Evolutionary conservation across 37 sponge, comb jelly and placozoan species (phyloP).

Genomic region (Axinella damicornis): DNA sequence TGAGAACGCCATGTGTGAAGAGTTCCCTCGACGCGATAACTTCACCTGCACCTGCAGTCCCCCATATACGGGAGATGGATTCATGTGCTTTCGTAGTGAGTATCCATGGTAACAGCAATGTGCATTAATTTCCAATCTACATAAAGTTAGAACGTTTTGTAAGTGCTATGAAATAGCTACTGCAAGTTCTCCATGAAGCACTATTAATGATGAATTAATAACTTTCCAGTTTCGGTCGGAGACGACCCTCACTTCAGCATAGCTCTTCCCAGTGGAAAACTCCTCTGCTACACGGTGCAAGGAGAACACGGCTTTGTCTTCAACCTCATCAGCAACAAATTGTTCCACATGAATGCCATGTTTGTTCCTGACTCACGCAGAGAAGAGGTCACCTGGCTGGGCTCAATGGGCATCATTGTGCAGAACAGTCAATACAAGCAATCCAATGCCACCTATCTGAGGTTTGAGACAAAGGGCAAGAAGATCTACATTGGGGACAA

Average conservation of each 20-base stretch:
- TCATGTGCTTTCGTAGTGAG: too few relatives aligned
- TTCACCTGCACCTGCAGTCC: background rate
- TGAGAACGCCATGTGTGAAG: slow-evolving; percentile 5
- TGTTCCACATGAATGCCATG: slow-evolving; percentile 34
- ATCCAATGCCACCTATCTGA: slow-evolving; percentile 21
- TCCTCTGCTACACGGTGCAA: slow-evolving; percentile 51
- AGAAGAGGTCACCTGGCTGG: slow-evolving; percentile 42
- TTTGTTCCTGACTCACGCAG: slow-evolving; percentile 46
- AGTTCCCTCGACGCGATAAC: background rate
- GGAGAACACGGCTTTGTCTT: slow-evolving; percentile 50
- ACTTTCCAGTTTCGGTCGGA: background rate
- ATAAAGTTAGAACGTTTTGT: too few relatives aligned
- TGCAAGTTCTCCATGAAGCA: too few relatives aligned
- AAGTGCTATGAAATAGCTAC: too few relatives aligned
- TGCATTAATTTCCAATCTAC: too few relatives aligned
- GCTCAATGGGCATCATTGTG: slow-evolving; percentile 40
- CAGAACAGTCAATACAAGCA: slow-evolving; percentile 18
- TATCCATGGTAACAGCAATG: too few relatives aligned
- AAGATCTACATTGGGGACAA: slow-evolving; percentile 37
- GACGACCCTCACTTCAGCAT: slow-evolving; percentile 16
- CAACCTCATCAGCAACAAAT: slow-evolving; percentile 42
- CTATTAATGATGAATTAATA: too few relatives aligned
- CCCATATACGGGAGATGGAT: too few relatives aligned
- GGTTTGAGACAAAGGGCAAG: slow-evolving; percentile 21
- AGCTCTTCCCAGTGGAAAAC: background rate